Evolutionary conservation across 2,888 invertebrate genomes (phyloP).

Genomic region (Leistus spinibarbis): DNA sequence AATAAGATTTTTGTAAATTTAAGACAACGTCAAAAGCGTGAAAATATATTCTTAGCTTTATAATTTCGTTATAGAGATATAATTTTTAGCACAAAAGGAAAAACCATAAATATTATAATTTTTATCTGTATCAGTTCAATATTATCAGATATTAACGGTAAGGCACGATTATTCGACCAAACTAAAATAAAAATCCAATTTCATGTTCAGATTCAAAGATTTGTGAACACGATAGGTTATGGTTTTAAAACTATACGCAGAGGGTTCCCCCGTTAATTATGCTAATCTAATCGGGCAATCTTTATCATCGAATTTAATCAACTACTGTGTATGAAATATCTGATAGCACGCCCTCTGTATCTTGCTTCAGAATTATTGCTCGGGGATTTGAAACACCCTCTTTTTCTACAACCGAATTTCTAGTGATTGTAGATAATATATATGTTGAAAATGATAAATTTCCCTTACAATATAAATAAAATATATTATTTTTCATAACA

Average conservation of each 20-base stretch:
- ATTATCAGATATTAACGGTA: conserved; percentile 25
- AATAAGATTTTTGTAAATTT: too few relatives aligned
- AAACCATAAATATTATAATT: neutral
- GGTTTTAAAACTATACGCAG: too few relatives aligned
- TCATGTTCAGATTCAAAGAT: too few relatives aligned
- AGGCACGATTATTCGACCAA: conserved; percentile 10
- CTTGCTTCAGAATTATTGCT: neutral
- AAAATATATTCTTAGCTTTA: too few relatives aligned
- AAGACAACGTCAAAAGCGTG: too few relatives aligned
- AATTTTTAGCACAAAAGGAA: too few relatives aligned
- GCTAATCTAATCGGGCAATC: conserved; percentile 26
- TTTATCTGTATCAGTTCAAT: neutral
- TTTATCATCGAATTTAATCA: conserved; percentile 28
- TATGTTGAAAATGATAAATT: too few relatives aligned
- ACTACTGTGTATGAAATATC: conserved; percentile 26
- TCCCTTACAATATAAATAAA: too few relatives aligned
- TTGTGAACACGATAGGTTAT: neutral
- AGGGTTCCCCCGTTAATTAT: conserved; percentile 12
- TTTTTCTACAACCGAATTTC: neutral
- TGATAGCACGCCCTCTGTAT: conserved; percentile 9
- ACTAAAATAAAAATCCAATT: conserved; percentile 2
- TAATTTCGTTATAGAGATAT: too few relatives aligned
- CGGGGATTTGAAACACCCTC: neutral
- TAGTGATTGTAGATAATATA: neutral
- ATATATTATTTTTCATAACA: too few relatives aligned